Evolutionary conservation across 2,888 invertebrate genomes (phyloP).

Genomic region (Nematopogon swammerdamellus): DNA sequence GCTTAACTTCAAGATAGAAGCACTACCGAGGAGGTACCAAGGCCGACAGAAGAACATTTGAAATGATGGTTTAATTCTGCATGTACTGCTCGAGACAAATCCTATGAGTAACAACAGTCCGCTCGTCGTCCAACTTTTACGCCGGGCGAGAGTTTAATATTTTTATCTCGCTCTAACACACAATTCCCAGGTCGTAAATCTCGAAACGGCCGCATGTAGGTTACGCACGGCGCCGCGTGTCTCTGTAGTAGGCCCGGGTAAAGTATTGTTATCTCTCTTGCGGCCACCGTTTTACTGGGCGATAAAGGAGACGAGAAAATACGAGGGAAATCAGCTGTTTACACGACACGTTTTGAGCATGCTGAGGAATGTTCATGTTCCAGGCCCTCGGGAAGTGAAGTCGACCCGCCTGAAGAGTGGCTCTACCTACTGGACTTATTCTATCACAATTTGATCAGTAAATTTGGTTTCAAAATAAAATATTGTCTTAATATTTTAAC

Average conservation of each 20-base stretch:
- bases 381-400: conserved; percentile 45
- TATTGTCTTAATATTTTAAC: too few species aligned
- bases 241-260: conserved; percentile 44
- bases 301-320: conserved; percentile 53
- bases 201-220: conserved; percentile 60
- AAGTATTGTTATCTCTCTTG: conserved; percentile 57
- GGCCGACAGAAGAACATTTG: too few species aligned
- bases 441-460: too few species aligned
- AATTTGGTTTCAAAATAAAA: too few species aligned
- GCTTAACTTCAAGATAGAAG: too few species aligned
- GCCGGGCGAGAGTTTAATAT: conserved; percentile 47
- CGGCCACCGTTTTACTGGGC: conserved; percentile 47
- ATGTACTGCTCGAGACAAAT: conserved; percentile 26
- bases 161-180: conserved; percentile 53
- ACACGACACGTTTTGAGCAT: conserved; percentile 51
- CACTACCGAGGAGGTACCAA: too few species aligned
- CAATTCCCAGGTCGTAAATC: conserved; percentile 61
- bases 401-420: conserved; percentile 23
- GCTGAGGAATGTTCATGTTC: conserved; percentile 41
- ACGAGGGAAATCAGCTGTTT: conserved; percentile 54
- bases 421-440: too few species aligned
- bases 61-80: conserved; percentile 4
- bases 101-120: conserved; percentile 28
- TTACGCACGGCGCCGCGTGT: conserved; percentile 55
- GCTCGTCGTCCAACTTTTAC: conserved; percentile 35